Percentiles rank a stretch among this genome's conserved stretches.
Evolutionary conservation across 1,140 invertebrate species (phyloP).

Genomic region (Himalopsyche phryganea): DNA sequence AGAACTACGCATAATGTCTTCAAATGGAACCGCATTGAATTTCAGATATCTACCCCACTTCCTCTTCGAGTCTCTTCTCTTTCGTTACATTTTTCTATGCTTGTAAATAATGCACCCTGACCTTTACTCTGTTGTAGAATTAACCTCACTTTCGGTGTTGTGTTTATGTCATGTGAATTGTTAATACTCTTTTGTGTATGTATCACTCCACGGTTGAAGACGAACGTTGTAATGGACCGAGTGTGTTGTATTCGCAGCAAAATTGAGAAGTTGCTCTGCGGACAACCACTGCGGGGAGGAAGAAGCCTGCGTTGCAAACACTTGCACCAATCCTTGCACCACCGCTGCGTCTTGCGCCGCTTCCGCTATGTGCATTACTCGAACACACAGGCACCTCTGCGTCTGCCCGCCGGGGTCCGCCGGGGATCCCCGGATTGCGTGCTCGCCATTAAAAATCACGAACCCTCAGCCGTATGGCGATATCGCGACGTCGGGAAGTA

Average conservation of each 20-base stretch:
- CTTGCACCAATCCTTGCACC: conserved; percentile 65
- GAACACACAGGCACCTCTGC: conserved; percentile 47
- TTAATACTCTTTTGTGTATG: neutral
- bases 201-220: conserved; percentile 8
- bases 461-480: neutral
- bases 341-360: conserved; percentile 58
- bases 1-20: conserved; percentile 45
- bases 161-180: conserved; percentile 13
- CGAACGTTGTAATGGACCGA: conserved; percentile 39
- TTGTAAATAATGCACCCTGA: conserved; percentile 29
- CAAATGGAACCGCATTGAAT: conserved; percentile 45
- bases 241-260: conserved; percentile 53
- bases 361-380: conserved; percentile 36
- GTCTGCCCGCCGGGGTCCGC: conserved; percentile 42
- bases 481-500: neutral
- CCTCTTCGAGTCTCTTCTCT: conserved; percentile 34
- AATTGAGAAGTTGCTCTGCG: conserved; percentile 47
- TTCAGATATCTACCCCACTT: conserved; percentile 37
- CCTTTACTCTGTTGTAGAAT: conserved; percentile 11
- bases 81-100: conserved; percentile 27
- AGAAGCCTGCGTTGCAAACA: conserved; percentile 60
- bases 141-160: conserved; percentile 34
- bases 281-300: conserved; percentile 64
- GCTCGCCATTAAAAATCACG: too few species aligned
- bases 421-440: conserved; percentile 33